Evolutionary conservation across 2,888 invertebrate species (phyloP), one percentile per base, ranked within the genome.

Genomic region (Lymantria dispar): DNA sequence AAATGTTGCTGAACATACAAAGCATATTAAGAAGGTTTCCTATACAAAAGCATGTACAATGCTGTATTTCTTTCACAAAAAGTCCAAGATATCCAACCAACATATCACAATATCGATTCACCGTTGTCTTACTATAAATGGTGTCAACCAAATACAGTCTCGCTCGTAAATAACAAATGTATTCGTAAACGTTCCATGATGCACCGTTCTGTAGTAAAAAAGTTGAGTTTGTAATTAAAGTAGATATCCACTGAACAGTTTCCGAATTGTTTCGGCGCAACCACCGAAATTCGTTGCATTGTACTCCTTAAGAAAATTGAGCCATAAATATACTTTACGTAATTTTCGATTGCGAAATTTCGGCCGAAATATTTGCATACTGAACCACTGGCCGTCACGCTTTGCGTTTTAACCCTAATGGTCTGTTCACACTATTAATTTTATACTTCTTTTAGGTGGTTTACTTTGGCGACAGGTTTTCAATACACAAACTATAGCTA

Each of bases 301-400:
- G 82, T 80, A 57, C 68, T 51, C 61, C 54, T 64, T 64, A 51
- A 62, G 66, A 71, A 81, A 87, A 90, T 89, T 88, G 83, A 90
- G 87, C 81, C 79, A 87, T 89, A 88, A 89, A 88, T 88, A 83
- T 84, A 74, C 80, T 80, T 85, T 80, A 75, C 72, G 77, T 79
- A 85, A 85, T 84, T 86, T 86, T 74, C 78, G 79, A 79, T 83
- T 79, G 80, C 70, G 75, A 72, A 78, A 78, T 77, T 78, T 76
- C 68, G 71, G 48, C 68, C 73, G 46, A 62, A 54, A 59, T 64
- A 79, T 84, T 83, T 83, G 81, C 83, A 84, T 83, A 78, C 76
- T 61, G 64, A 58, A 64, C 56, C 77, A 73, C 62, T 72, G 75
- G 66, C 66, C 48, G 68, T 68, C 65, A 63, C 66, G 50, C 52